These are phyloP conservation scores for Hydrophis major DNA, from an alignment of 2,797 vertebrate genomes.

Conservation along the genomic window DNA sequence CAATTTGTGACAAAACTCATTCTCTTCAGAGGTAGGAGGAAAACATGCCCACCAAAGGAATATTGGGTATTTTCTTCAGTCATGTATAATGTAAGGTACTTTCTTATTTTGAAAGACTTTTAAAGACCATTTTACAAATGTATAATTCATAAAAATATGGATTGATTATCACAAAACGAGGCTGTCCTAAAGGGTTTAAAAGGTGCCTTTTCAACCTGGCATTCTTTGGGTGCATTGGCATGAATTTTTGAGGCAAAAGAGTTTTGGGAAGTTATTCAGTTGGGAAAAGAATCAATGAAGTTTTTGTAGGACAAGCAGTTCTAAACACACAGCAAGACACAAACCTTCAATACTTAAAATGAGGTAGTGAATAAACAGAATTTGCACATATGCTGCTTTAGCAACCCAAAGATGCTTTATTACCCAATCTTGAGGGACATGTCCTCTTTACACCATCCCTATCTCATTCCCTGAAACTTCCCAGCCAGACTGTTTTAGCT, in stretches of 20 bases:
- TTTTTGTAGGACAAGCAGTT: not conserved
- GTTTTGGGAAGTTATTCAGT: not conserved
- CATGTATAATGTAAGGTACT: not conserved
- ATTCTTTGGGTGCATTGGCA: not conserved
- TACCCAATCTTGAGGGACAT: not conserved
- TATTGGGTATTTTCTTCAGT: not conserved
- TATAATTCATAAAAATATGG: not conserved
- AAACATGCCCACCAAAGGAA: not conserved
- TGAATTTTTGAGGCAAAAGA: not conserved
- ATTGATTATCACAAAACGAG: not conserved
- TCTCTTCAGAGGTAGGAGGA: not conserved
- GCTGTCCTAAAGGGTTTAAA: not conserved
- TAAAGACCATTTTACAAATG: not conserved
- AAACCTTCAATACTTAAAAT: not conserved
- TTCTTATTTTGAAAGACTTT: not conserved
- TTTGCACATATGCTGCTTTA: not conserved
- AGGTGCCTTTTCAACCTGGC: not conserved
- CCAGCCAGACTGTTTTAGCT: not conserved
- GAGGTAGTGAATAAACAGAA: not conserved
- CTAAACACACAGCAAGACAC: not conserved
- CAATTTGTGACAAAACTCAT: not conserved
- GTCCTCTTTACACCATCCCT: not conserved
- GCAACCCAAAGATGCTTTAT: not conserved
- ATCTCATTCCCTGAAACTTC: not conserved
- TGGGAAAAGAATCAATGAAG: not conserved